A percentile compares a stretch with the other conserved stretches of the same genome.
Evolutionary conservation across 2,797 vertebrate genomes (phyloP).

Genomic region (Xiphophorus birchmanni): DNA sequence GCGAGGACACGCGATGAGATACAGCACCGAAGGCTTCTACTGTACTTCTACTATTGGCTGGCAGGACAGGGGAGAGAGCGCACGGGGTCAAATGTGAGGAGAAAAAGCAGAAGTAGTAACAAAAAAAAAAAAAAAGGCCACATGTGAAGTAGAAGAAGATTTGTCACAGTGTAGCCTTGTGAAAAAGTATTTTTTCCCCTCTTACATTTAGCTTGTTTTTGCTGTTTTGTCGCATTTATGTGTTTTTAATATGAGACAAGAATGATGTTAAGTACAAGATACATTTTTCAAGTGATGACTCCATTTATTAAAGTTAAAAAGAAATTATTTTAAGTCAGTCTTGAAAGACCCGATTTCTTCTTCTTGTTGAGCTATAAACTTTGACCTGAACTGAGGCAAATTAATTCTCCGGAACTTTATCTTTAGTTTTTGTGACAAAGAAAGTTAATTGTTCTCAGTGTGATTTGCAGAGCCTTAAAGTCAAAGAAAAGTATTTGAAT

Average conservation of each 20-base stretch:
- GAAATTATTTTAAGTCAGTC: not conserved
- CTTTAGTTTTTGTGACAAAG: not conserved
- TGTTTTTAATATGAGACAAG: not conserved
- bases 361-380: not conserved
- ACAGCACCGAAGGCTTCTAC: constrained; percentile 20
- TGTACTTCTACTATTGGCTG: constrained; percentile 24
- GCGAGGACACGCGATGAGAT: constrained; percentile 30
- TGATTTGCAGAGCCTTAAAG: not conserved
- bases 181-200: not conserved
- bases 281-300: not conserved
- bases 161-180: not conserved
- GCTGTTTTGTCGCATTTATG: not conserved
- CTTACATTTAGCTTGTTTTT: not conserved
- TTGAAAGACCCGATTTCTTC: not conserved
- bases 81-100: not conserved
- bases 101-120: not conserved
- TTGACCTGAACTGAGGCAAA: not conserved
- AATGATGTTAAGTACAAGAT: not conserved
- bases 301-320: not conserved
- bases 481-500: not conserved
- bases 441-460: not conserved
- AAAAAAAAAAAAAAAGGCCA: not conserved
- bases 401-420: not conserved
- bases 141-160: not conserved
- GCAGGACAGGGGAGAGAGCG: not conserved